Conservation (phyloP, 2,888 invertebrate species). For the Pachydiplax longipennis region DNA sequence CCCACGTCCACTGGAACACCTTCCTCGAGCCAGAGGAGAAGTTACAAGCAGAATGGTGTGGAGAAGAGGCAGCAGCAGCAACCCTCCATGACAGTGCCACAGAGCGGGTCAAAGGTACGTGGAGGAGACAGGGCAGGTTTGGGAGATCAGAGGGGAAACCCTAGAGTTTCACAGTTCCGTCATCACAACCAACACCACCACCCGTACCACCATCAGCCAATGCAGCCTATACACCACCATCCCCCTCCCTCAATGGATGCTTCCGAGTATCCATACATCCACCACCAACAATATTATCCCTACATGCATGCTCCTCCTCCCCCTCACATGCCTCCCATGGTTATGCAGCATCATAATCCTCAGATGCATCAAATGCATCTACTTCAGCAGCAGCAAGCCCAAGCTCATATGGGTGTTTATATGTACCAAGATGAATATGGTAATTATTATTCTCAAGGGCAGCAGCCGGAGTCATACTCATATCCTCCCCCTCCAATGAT, state of each 20-base stretch:
- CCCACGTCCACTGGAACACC: constrained; percentile 51
- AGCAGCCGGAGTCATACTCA: constrained; percentile 19
- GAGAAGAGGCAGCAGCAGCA: constrained; percentile 55
- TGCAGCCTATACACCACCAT: constrained; percentile 50
- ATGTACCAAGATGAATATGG: constrained; percentile 35
- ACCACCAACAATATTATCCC: constrained; percentile 44
- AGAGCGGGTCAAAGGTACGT: constrained; percentile 57
- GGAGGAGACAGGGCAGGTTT: constrained; percentile 55
- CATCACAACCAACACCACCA: constrained; percentile 49
- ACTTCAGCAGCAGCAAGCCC: constrained; percentile 5
- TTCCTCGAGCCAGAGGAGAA: constrained; percentile 54
- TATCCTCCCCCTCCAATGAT: constrained; percentile 18
- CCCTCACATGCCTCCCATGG: constrained; percentile 29
- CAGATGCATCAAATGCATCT: background rate
- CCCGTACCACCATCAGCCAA: constrained; percentile 46
- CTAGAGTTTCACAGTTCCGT: constrained; percentile 55
- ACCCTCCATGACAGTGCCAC: constrained; percentile 22
- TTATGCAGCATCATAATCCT: constrained; percentile 42
- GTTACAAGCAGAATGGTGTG: constrained; percentile 53
- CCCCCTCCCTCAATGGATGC: constrained; percentile 52
- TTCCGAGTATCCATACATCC: constrained; percentile 53
- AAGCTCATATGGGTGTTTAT: constrained; percentile 22
- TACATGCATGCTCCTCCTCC: constrained; percentile 42
- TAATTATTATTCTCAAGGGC: constrained; percentile 41
- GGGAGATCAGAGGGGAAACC: constrained; percentile 52